Evolutionary conservation across 2,797 vertebrate species (phyloP), one percentile per base, ranked within the genome.

Genomic region (Mormyrus proboscirostris): DNA sequence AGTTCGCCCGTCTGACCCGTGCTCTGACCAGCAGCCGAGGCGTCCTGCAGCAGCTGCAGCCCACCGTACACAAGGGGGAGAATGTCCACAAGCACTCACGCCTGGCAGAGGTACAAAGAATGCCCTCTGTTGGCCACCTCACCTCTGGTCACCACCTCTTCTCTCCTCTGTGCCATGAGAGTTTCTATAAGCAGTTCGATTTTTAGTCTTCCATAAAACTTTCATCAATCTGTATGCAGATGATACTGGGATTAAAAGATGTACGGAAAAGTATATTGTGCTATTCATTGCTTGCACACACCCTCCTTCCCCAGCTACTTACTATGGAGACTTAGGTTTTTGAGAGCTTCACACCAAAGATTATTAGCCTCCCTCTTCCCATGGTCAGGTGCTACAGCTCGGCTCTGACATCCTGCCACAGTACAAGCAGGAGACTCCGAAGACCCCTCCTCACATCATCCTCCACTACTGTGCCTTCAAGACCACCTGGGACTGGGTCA

Each of bases 401-500:
- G 98, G 98, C 93, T 99, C 98, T 10, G 99, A 99, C 91, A 98
- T 99, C 90, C 96, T 99, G 91, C 99, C 99, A 16, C 99, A 99
- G 93, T 99, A 99, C 95, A 99, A 99, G 92, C 99, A 99, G 95
- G 99, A 99, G 94, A 98, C 99, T 65, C 99, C 99, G 92, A 99
- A 99, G 95, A 99, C 99, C 25, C 99, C 99, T 0, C 99, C 99
- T 0, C 99, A 99, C 93, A 99, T 99, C 93, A 99, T 99, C 95
- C 95, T 99, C 89, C 99, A 99, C 96, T 99, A 99, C 92, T 99
- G 99, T 93, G 96, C 98, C 91, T 99, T 99, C 94, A 99, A 99
- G 96, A 99, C 99, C 93, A 99, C 99, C 0, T 99, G 99, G 99
- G 99, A 99, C 93, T 99, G 99, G 99, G 97, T 99, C 93, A 99